Evolutionary conservation across 1,140 invertebrate genomes (phyloP), one percentile per base, ranked within the genome.

Genomic region (roundworm (Caenorhabditis elegans)): DNA sequence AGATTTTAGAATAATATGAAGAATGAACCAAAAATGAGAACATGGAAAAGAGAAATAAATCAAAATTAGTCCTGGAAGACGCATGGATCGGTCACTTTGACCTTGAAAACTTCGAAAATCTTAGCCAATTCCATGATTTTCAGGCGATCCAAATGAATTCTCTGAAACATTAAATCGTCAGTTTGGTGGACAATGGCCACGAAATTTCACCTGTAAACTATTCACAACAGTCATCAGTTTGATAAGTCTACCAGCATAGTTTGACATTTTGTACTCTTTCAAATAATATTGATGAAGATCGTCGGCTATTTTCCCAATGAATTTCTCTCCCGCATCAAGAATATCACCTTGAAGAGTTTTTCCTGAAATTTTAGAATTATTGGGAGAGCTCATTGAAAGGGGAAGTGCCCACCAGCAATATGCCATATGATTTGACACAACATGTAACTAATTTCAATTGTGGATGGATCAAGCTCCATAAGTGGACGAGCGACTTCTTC

Each of bases 261-360:
- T 70, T n/a, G 60, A 22, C 60, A 70, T 70, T 70, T 70, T 70
- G 34, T 70, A 70, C 60, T 70, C 60, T 39, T 39, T 39, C 34
- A 39, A 39, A n/a, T 70, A 70, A 17, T 39, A 70, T 39, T 70
- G 60, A 70, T 70, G 60, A 24, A 70, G 60, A 43, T 70, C 60
- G 43, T 70, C 60, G 0, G 60, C 60, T 43, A 70, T 70, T 70
- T 70, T 70, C 11, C 34, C 31, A 39, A 70, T 70, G 19, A 70
- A 70, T n/a, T 70, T 70, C 22, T 70, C 60, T 2, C 60, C 60
- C n/a, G 60, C 60, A 2, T 36, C 34, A n/a, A 70, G 60, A 22
- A 70, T 70, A 8, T 70, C 34, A 8, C 60, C 60, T 39, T 70
- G 60, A 11, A 70, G 11, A 11, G 60, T 70, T 22, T 70, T 70